Evolutionary conservation across 2,888 invertebrate species (phyloP).

Genomic region (Troilus luridus): DNA sequence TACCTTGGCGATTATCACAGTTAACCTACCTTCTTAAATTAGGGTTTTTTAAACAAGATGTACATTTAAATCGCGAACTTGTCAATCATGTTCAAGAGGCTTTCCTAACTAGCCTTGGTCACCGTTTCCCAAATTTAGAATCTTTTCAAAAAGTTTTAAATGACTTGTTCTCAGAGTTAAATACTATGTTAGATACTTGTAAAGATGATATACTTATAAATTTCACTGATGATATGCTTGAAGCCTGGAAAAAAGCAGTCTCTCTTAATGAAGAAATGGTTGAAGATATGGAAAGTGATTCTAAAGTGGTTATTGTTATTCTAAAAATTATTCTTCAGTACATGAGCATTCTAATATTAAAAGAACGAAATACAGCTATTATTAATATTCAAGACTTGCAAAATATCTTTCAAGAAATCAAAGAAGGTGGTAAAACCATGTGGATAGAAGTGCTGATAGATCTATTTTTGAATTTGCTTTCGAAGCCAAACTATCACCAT

Average conservation of each 20-base stretch:
- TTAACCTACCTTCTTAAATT: slow-evolving; percentile 41
- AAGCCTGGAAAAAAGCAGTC: slow-evolving; percentile 41
- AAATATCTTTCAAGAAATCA: slow-evolving; percentile 46
- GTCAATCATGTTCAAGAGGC: slow-evolving; percentile 40
- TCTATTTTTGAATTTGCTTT: slow-evolving; percentile 58
- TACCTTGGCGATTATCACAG: slow-evolving; percentile 39
- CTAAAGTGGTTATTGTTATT: slow-evolving; percentile 19
- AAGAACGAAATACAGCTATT: slow-evolving; percentile 53
- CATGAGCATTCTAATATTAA: slow-evolving; percentile 45
- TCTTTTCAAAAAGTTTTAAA: slow-evolving; percentile 45
- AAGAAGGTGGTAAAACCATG: slow-evolving; percentile 26
- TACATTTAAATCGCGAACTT: slow-evolving; percentile 46
- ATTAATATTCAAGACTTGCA: slow-evolving; percentile 52
- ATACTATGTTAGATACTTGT: not conserved
- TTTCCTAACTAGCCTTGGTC: slow-evolving; percentile 47
- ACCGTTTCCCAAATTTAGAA: slow-evolving; percentile 52
- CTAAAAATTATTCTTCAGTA: slow-evolving; percentile 56
- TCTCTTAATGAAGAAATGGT: slow-evolving; percentile 44
- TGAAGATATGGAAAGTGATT: slow-evolving; percentile 26
- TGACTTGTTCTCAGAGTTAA: slow-evolving; percentile 26
- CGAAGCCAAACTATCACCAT: slow-evolving; percentile 56
- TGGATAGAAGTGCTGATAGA: slow-evolving; percentile 57
- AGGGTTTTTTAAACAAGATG: slow-evolving; percentile 45
- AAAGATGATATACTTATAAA: slow-evolving; percentile 14
- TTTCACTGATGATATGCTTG: slow-evolving; percentile 45